Base-by-base conservation (phyloP, 2,113 vertebrate genomes). In the Podilymbus podiceps region DNA sequence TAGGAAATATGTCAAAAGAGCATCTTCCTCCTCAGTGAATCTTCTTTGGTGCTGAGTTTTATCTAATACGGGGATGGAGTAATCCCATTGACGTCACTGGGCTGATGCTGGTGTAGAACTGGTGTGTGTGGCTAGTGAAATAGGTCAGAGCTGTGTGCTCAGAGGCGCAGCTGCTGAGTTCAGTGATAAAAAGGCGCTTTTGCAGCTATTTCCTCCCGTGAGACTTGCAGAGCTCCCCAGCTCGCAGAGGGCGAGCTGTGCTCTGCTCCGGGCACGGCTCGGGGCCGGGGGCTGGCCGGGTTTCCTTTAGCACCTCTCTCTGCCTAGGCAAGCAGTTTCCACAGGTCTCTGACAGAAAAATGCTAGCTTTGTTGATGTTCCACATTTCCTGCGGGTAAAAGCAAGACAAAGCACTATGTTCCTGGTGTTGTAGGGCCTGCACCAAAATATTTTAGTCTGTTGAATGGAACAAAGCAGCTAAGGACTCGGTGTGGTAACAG, bases 211-310 rank as follows among this genome's bases (percentile, higher is more conserved):
- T 95, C 74, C 60, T 93, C 33, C 68, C 2, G 1, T 38, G 47
- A 75, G 59, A 28, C 35, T 63, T 66, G n/a, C 60, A 62, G 81
- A 87, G 50, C 50, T 93, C 69, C 69, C 35, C 50, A 60, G 56
- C 49, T 38, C 0, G 0, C 35, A 21, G 10, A 40, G 38, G 38
- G 19, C 5, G 14, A 95, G 71, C 77, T 10, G 22, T 1, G 1
- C 16, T 12, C 27, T n/a, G 72, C 60, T 50, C n/a, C 44, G 30
- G 55, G 42, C 71, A 60, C 1, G 2, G 27, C 47, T 35, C 2
- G 0, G 35, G n/a, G 47, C 66, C 0, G 0, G 56, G 49, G 35
- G n/a, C 78, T 79, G 46, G 21, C 28, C 5, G 8, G 6, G n/a
- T 83, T 85, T 95, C 59, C 62, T 90, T 47, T 42, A 60, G 74